Evolutionary conservation across 2,888 invertebrate genomes (phyloP), one percentile per base, ranked within the genome.

Genomic region (Acleris holmiana): DNA sequence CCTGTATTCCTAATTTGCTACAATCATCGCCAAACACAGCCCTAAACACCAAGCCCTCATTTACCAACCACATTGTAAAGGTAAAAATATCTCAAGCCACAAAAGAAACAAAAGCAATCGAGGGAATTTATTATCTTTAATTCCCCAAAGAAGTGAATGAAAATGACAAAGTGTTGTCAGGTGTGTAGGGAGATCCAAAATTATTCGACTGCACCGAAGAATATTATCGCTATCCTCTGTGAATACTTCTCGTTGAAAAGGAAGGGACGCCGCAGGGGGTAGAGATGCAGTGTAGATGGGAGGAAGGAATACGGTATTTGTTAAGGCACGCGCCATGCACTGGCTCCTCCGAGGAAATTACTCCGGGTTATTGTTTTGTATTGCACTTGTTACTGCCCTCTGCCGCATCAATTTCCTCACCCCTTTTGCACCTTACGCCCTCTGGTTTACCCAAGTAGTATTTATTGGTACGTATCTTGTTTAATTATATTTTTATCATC

Each of bases 321-420:
- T 69, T 68, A 61, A 68, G 67, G 70, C 68, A 67, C 61, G 67
- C 69, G 56, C 68, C 67, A 57, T 69, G 68, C 70, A 69, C 50
- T 64, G 71, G 66, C 73, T 75, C 71, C 74, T 75, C 74, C 66
- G 74, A 78, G 77, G 77, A 82, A 83, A 84, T 82, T 82, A 82
- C 84, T 75, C 61, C 69, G 73, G 76, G 77, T 78, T 81, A 84
- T 82, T 82, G 80, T 84, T 83, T 81, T 81, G 77, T 79, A 77
- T 76, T 78, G 80, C 79, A 79, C 79, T 83, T 78, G 79, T 80
- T 77, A 78, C 77, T 67, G 61, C 68, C 23, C 58, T 21, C 59
- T 50, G 50, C 21, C 51, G 44, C 57, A 21, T 19, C 41, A 21
- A 54, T 35, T 19, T 35, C 54, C 50, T 23, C 18, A 18, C 29